Percentiles rank a stretch among this genome's conserved stretches.
phyloP scores from a whole-genome alignment of 2,113 vertebrate species.

The Gnathonemus echidnorhynchus region DNA sequence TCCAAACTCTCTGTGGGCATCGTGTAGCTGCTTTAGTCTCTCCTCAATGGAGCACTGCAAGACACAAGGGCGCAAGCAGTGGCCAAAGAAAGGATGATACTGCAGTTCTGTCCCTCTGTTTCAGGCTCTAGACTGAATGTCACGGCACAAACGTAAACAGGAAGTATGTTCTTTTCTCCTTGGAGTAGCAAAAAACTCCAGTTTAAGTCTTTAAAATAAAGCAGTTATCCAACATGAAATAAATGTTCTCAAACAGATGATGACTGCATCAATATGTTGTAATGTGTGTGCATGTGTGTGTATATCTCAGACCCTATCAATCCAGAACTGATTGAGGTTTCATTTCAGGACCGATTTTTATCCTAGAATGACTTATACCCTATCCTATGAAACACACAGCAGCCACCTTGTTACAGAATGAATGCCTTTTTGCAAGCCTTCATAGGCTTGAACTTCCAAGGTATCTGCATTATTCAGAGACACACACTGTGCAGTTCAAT shows the following conservation, averaged over 20 bases:
- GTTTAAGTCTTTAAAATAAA: background rate
- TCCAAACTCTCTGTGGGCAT: slow-evolving; percentile 73
- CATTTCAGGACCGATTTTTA: background rate
- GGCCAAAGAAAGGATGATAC: background rate
- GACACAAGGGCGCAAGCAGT: background rate
- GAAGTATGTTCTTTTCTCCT: background rate
- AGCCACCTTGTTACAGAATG: background rate
- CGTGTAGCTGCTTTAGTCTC: slow-evolving; percentile 73
- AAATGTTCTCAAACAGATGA: background rate
- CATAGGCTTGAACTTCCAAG: background rate
- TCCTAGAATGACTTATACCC: background rate
- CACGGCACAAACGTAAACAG: background rate
- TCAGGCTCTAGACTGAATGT: background rate
- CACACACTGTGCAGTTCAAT: background rate
- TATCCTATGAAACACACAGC: background rate
- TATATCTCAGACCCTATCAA: no score
- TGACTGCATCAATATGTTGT: no score
- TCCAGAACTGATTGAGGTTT: no score
- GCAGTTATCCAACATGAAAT: background rate
- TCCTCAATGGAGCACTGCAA: slow-evolving; percentile 61
- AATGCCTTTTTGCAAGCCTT: background rate
- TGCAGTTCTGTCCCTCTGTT: background rate
- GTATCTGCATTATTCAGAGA: background rate
- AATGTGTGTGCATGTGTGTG: no score
- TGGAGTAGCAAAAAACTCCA: background rate